A percentile compares a stretch with the other conserved stretches of the same genome.
These are phyloP conservation scores for Chrysemys picta DNA, from an alignment of 2,113 vertebrate species.

Conservation along the genomic window DNA sequence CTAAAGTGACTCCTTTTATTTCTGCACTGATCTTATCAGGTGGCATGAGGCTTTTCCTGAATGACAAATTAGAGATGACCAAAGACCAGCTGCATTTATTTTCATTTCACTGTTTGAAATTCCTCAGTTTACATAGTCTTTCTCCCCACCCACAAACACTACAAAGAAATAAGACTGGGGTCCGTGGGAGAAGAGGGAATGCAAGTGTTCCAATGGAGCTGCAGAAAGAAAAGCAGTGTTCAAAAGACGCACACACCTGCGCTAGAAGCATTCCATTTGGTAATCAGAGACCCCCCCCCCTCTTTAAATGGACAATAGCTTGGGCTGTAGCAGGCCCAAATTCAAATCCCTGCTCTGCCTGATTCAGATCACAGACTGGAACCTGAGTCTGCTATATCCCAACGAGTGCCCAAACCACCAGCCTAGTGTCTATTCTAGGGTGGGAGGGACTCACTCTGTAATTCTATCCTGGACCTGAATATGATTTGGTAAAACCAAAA, in stretches of 20 bases:
- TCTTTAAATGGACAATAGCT: background rate
- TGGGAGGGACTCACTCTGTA: background rate
- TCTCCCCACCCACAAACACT: fast-evolving
- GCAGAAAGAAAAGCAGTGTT: background rate
- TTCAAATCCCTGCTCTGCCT: background rate
- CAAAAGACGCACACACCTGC: background rate
- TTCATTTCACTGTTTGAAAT: background rate
- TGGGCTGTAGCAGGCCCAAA: background rate
- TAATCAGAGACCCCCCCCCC: background rate
- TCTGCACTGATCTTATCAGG: background rate
- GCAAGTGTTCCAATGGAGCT: background rate
- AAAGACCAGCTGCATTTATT: background rate
- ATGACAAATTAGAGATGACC: background rate
- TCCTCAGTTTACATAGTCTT: background rate
- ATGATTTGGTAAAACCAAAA: background rate
- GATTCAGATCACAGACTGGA: background rate
- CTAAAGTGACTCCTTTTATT: background rate
- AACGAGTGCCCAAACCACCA: background rate
- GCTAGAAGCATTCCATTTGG: background rate
- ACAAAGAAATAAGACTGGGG: background rate
- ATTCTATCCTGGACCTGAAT: background rate
- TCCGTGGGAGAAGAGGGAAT: fast-evolving
- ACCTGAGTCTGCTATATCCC: background rate
- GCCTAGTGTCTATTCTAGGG: background rate
- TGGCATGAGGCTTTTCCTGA: background rate